Conservation (phyloP, 2,888 invertebrate species). For the Megalurothrips usitatus region DNA sequence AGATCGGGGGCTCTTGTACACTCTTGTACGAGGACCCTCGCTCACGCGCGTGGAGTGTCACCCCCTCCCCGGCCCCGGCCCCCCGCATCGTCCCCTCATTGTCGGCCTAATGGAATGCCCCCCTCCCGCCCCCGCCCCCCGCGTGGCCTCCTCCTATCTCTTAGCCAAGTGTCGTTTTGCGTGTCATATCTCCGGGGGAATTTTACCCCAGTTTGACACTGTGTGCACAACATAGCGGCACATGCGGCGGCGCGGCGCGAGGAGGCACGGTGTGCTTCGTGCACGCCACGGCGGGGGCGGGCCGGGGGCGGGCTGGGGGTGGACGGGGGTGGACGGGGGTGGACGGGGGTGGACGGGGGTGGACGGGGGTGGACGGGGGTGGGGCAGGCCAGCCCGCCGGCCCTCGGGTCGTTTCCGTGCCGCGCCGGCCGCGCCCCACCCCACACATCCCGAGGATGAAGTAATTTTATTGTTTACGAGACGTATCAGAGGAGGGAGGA, state of each 20-base stretch:
- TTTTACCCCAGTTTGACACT: constrained; percentile 20
- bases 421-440: too few relatives aligned
- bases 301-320: background rate
- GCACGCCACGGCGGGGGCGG: background rate
- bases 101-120: constrained; percentile 19
- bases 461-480: constrained; percentile 27
- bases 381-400: background rate
- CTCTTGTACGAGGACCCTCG: too few relatives aligned
- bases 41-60: background rate
- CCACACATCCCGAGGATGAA: background rate
- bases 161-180: constrained; percentile 22
- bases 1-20: too few relatives aligned
- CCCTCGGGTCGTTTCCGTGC: too few relatives aligned
- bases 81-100: background rate
- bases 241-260: background rate
- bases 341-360: background rate
- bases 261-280: too few relatives aligned
- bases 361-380: background rate
- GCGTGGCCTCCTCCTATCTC: background rate
- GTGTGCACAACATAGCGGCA: background rate
- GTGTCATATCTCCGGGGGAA: constrained; percentile 21
- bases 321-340: background rate
- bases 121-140: background rate
- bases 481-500: background rate
- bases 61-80: background rate